phyloP scores from a whole-genome alignment of 2,888 invertebrate genomes.

The Polymixis lichenea region DNA sequence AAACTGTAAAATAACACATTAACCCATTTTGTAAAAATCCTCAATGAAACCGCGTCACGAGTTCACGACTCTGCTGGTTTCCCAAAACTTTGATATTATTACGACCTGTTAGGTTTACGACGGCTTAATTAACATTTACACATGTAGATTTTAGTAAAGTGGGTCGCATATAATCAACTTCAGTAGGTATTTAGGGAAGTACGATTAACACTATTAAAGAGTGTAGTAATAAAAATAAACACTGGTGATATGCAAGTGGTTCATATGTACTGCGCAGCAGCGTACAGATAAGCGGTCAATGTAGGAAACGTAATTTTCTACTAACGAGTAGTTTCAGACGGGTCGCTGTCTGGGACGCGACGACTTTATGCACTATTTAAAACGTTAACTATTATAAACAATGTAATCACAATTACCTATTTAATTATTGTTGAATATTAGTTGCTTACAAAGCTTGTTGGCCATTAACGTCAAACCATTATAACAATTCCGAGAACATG shows the following conservation, averaged over 20 bases:
- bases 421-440: conserved; percentile 8
- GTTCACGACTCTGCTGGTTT: conserved; percentile 16
- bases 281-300: conserved; percentile 84
- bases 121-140: conserved; percentile 36
- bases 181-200: conserved; percentile 44
- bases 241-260: conserved; percentile 40
- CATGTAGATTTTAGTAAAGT: conserved; percentile 47
- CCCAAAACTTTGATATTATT: conserved; percentile 33
- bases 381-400: conserved; percentile 14
- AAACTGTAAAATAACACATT: conserved; percentile 42
- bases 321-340: conserved; percentile 49
- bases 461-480: conserved; percentile 17
- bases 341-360: conserved; percentile 51
- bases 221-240: conserved; percentile 58
- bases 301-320: conserved; percentile 71
- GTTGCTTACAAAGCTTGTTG: conserved; percentile 14
- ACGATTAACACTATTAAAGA: conserved; percentile 40
- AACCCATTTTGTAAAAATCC: conserved; percentile 40
- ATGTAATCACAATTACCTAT: conserved; percentile 21
- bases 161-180: conserved; percentile 49
- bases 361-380: conserved; percentile 44
- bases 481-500: not conserved
- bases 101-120: conserved; percentile 29
- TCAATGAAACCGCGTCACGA: conserved; percentile 61
- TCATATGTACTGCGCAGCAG: conserved; percentile 80